Conservation (phyloP, 2,113 vertebrate species). For the Asarcornis scutulata region DNA sequence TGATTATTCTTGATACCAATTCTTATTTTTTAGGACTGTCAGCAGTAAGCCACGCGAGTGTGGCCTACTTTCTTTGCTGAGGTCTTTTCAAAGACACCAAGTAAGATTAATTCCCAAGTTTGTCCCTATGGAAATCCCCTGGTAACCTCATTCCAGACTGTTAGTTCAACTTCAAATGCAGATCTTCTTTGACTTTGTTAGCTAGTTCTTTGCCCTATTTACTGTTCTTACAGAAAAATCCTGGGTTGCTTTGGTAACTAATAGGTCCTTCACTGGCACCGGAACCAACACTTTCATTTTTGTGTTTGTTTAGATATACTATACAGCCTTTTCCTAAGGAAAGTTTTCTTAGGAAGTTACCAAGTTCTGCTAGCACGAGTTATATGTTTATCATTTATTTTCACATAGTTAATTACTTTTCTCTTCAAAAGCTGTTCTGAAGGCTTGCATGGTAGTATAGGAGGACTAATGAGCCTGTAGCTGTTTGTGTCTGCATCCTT, state of each 20-base stretch:
- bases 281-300: neutral
- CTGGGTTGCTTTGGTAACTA: neutral
- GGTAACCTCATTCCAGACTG: conserved; percentile 1
- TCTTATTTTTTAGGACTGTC: neutral
- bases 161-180: neutral
- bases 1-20: neutral
- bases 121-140: neutral
- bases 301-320: neutral
- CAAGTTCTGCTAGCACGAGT: neutral
- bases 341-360: neutral
- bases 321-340: neutral
- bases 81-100: conserved; percentile 12
- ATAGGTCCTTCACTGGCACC: neutral
- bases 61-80: conserved; percentile 1
- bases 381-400: neutral
- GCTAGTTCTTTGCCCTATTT: conserved; percentile 4
- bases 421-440: neutral
- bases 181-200: neutral
- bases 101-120: neutral
- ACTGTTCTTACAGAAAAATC: neutral
- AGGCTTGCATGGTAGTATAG: neutral
- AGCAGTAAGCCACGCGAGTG: neutral
- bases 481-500: neutral
- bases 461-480: neutral
- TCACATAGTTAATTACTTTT: neutral